These are phyloP conservation scores for Phytoseiulus persimilis DNA, from an alignment of 2,888 invertebrate genomes.

Conservation along the genomic window DNA sequence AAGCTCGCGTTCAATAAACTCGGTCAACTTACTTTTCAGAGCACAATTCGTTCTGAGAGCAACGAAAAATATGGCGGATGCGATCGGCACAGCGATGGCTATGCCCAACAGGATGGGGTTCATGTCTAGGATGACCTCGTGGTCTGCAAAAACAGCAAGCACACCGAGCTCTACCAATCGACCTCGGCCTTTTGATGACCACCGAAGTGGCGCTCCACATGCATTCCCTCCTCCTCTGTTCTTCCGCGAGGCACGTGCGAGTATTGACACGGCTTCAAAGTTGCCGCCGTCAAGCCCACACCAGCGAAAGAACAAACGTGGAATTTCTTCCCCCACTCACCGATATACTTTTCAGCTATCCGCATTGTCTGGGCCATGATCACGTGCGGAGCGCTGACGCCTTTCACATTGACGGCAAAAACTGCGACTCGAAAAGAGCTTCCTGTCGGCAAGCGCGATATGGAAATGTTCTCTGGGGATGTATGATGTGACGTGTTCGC, in stretches of 20 bases:
- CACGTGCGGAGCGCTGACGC: constrained; percentile 41
- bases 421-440: constrained; percentile 44
- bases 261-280: too few relatives aligned
- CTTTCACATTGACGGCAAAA: constrained; percentile 46
- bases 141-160: constrained; percentile 6
- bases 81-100: constrained; percentile 14
- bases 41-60: background rate
- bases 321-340: background rate
- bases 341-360: constrained; percentile 19
- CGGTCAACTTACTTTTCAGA: constrained; percentile 23
- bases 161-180: too few relatives aligned
- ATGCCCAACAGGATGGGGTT: background rate
- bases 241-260: too few relatives aligned
- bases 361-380: constrained; percentile 37
- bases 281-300: background rate
- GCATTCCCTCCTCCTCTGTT: too few relatives aligned
- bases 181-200: too few relatives aligned
- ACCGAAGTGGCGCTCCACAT: too few relatives aligned
- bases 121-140: constrained; percentile 28
- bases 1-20: too few relatives aligned
- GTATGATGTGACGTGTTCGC: constrained; percentile 42
- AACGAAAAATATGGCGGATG: constrained; percentile 16
- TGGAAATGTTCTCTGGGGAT: constrained; percentile 41
- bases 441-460: constrained; percentile 43
- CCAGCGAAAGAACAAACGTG: too few relatives aligned